Base-by-base conservation (phyloP, 2,113 vertebrate species). In the Crotalus tigris region DNA sequence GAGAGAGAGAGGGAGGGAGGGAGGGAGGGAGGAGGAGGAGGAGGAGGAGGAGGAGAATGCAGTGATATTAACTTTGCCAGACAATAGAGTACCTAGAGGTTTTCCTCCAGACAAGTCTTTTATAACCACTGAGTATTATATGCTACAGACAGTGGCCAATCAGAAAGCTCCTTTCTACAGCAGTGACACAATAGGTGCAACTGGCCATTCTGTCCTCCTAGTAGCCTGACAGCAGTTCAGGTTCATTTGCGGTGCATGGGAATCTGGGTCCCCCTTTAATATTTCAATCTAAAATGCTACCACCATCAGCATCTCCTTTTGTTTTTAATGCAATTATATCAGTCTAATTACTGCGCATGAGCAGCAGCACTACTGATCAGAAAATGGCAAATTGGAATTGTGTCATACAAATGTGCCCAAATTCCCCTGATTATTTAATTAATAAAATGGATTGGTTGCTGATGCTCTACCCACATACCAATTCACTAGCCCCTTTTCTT, bases 101-200 rank as follows among this genome's bases (percentile, higher is more conserved):
- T 98, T 97, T 97, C 96, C 97, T 96, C 96, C 97, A 97, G 97
- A 97, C 96, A 97, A 97, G 97, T 96, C 96, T 98, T 98, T 98
- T 98, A 98, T 98, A 98, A 98, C 97, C 98, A 98, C 97, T 97
- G 97, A 96, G 97, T 96, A 97, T 97, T 98, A 97, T 98, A 97
- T 97, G 98, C 97, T 97, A 97, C 96, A 97, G 96, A 97, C 97
- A 97, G 98, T 97, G 95, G 97, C 97, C 97, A 98, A 98, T 98
- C 97, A 95, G 96, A 96, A 97, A 95, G 95, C 97, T 97, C 95
- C 97, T 97, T 97, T 98, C 97, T 97, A 95, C 96, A 97, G 97
- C 97, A 96, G 95, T 97, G 96, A 98, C 97, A 98, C 98, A 98
- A 98, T 98, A 98, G 98, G 97, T 98, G 97, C 97, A 96, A 93